These are phyloP conservation scores for Muschampia plurimacula DNA, from an alignment of 2,888 invertebrate genomes.

Conservation along the genomic window DNA sequence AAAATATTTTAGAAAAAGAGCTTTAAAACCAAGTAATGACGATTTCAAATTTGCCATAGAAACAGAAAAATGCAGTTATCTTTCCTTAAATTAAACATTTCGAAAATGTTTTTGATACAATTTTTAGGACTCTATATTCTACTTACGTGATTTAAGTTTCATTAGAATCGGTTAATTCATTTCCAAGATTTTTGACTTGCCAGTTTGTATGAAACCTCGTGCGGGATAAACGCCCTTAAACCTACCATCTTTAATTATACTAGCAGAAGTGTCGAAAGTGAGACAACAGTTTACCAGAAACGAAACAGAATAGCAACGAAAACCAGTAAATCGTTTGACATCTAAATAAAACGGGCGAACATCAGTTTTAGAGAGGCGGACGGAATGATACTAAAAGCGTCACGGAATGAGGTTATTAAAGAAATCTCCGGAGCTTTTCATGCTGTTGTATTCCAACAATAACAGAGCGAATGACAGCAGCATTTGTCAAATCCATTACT, in stretches of 20 bases:
- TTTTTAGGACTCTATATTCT: too few relatives aligned
- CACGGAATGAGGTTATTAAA: conserved; percentile 51
- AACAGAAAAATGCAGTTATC: too few relatives aligned
- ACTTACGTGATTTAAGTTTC: too few relatives aligned
- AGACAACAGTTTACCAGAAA: not conserved
- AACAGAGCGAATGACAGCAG: conserved; percentile 46
- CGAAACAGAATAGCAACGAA: conserved; percentile 2
- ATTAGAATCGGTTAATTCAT: too few relatives aligned
- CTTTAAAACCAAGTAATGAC: too few relatives aligned
- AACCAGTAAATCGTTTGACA: conserved; percentile 35
- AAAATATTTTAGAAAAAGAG: too few relatives aligned
- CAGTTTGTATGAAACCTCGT: too few relatives aligned
- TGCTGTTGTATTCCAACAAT: conserved; percentile 45
- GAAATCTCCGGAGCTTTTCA: conserved; percentile 44
- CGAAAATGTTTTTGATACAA: too few relatives aligned
- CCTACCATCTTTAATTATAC: not conserved
- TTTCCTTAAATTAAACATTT: too few relatives aligned
- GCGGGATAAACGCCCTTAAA: too few relatives aligned
- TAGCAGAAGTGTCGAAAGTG: not conserved
- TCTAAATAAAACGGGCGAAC: conserved; percentile 38
- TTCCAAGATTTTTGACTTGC: too few relatives aligned
- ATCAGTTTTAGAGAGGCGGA: conserved; percentile 29
- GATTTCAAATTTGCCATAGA: too few relatives aligned
- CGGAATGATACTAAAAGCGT: conserved; percentile 46
- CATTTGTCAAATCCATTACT: conserved; percentile 54